A percentile compares a stretch with the other conserved stretches of the same genome.
phyloP scores from a whole-genome alignment of 2,113 vertebrate species.

The Neotoma lepida region DNA sequence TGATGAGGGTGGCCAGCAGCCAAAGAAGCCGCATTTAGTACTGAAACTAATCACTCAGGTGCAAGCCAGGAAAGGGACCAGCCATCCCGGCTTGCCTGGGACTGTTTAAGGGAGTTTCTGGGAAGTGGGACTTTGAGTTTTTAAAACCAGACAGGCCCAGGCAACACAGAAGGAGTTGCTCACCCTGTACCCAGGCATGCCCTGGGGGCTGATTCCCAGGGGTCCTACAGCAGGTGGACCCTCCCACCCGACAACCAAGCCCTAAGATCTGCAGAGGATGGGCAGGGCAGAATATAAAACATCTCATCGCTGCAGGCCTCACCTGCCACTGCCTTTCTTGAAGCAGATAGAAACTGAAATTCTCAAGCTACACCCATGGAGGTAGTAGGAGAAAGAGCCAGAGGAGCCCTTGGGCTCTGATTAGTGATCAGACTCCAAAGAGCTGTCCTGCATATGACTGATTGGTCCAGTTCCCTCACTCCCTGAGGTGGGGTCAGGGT shows the following conservation, averaged over 20 bases:
- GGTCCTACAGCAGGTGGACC: not conserved
- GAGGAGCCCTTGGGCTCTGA: slow-evolving; percentile 15
- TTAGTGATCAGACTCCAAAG: not conserved
- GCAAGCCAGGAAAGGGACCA: not conserved
- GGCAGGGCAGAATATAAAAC: not conserved
- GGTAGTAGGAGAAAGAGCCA: not conserved
- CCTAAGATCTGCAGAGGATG: not conserved
- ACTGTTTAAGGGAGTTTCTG: not conserved
- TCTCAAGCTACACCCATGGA: slow-evolving; percentile 30
- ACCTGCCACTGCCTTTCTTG: not conserved
- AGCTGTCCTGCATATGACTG: not conserved
- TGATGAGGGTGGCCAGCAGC: not conserved
- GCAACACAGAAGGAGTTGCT: not conserved
- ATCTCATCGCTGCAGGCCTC: not conserved
- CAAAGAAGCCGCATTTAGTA: not conserved
- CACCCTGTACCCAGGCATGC: not conserved
- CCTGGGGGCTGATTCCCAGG: not conserved
- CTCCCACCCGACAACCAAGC: not conserved
- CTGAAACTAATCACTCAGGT: not conserved
- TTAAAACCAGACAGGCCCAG: not conserved
- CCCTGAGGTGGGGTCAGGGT: not conserved
- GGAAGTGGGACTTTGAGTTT: not conserved
- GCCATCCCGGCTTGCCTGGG: not conserved
- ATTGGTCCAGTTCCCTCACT: not conserved
- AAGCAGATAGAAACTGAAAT: slow-evolving; percentile 31